Evolutionary conservation across 2,888 invertebrate species (phyloP), one percentile per base, ranked within the genome.

Genomic region (Lottia scabra): DNA sequence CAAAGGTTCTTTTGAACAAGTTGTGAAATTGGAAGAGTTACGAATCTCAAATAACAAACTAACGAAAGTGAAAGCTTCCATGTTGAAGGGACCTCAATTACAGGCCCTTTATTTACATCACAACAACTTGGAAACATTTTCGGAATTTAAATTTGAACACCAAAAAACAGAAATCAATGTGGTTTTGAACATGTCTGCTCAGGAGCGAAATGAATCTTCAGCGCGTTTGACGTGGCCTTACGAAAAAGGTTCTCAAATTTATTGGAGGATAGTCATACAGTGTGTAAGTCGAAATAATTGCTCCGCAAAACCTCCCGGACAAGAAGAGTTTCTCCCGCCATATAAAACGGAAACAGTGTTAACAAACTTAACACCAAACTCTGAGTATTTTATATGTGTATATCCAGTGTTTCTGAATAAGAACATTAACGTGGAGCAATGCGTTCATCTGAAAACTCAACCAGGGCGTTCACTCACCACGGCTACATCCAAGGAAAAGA

Each of bases 151-250:
- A 12, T 78, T 72, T 26, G 71, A 79, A 8, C 46, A 74, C n/a
- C 62, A 56, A 10, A 30, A 66, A 10, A 56, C 63, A 13, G 26
- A 48, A 0, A 65, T 73, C 5, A 43, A 23, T n/a, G 70, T 79
- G n/a, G 44, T 65, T 56, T 67, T 76, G 13, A 78, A 79, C 19
- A n/a, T 74, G 30, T 74, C 74, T 12, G 66, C 74, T 44, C 4
- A 26, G 5, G 56, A 67, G 5, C 27, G 68, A 10, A 68, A 75
- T 5, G 26, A 68, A 13, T 56, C 30, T 0, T 67, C 72, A 15
- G 76, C 67, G 26, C 63, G 38, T 1, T 65, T 79, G 43, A 48
- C 66, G 1, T 79, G 79, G 79, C 79, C 79, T 2, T 79, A 78
- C 67, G 64, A 38, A 27, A 63, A 71, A 2, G 78, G 79, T 44